These are phyloP conservation scores for Psophia crepitans DNA, from an alignment of 2,113 vertebrate genomes.

Conservation along the genomic window DNA sequence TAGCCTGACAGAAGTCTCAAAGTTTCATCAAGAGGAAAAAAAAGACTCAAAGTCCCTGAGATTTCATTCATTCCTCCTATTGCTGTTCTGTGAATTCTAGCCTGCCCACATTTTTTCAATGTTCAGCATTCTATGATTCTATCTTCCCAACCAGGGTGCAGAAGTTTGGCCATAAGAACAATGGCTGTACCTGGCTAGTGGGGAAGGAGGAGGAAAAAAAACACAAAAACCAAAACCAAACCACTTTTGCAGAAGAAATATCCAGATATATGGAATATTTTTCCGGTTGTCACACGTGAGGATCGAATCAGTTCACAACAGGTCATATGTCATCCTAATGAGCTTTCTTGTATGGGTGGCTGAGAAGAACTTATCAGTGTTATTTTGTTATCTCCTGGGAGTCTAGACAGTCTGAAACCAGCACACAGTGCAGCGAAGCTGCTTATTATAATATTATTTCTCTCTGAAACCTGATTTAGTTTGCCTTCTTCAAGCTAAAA, in stretches of 20 bases:
- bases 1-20: background rate
- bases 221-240: no score
- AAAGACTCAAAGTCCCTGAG: background rate
- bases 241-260: background rate
- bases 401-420: constrained; percentile 54
- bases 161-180: background rate
- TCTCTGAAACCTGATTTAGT: constrained; percentile 35
- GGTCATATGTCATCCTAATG: constrained; percentile 47
- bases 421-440: background rate
- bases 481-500: constrained; percentile 31
- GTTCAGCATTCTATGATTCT: no score
- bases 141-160: background rate
- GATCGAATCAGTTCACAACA: background rate
- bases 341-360: constrained; percentile 38
- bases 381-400: constrained; percentile 48
- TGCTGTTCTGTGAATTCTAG: background rate
- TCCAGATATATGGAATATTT: background rate
- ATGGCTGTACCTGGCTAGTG: fast-evolving
- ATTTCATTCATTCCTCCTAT: background rate
- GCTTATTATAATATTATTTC: constrained; percentile 12
- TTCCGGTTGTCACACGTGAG: background rate
- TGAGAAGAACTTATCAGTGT: constrained; percentile 39
- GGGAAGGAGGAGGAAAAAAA: background rate
- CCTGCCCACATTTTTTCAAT: background rate
- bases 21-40: background rate